These are phyloP conservation scores for Alfaro cultratus DNA, from an alignment of 2,797 vertebrate genomes.

Conservation along the genomic window DNA sequence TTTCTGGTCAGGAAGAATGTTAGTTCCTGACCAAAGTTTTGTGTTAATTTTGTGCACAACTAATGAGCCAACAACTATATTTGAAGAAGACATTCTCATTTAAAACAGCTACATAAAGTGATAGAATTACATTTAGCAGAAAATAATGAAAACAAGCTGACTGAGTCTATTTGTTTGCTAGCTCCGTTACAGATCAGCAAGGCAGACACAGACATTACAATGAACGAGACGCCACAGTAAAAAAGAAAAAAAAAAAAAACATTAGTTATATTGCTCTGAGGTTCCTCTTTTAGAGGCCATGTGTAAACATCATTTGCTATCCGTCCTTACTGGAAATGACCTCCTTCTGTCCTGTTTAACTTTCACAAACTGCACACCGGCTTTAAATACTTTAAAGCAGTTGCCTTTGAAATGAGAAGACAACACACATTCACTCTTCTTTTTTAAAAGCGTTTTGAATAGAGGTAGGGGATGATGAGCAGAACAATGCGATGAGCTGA, in stretches of 20 bases:
- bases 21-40: too few species aligned
- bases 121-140: background rate
- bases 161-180: background rate
- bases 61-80: background rate
- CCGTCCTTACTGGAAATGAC: background rate
- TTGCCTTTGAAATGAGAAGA: constrained; percentile 10
- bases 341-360: background rate
- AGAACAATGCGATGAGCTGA: background rate
- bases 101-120: background rate
- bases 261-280: background rate
- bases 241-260: background rate
- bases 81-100: background rate
- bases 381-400: background rate
- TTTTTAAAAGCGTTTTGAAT: background rate
- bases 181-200: background rate
- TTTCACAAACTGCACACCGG: background rate
- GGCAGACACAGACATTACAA: background rate
- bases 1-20: too few species aligned
- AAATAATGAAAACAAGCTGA: background rate
- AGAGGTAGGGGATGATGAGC: background rate
- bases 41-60: background rate
- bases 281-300: background rate
- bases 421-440: background rate
- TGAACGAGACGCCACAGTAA: background rate
- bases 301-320: background rate